Percentiles rank a stretch among this genome's conserved stretches.
Evolutionary conservation across 2,888 invertebrate genomes (phyloP).

Genomic region (Nebria salina): DNA sequence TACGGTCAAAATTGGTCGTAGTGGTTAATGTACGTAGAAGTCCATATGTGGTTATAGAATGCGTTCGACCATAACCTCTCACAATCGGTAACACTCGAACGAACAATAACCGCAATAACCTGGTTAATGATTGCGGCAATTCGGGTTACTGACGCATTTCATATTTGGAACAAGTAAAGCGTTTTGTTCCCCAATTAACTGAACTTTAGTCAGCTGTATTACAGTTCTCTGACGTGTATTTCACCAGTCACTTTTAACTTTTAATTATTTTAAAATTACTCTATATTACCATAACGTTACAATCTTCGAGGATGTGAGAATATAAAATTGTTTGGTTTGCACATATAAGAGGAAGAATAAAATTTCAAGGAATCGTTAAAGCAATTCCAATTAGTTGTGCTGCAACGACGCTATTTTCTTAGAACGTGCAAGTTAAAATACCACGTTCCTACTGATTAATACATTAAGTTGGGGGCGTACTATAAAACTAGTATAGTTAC

Average conservation of each 20-base stretch:
- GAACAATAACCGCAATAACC: constrained; percentile 29
- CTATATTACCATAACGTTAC: no score
- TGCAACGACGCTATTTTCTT: not conserved
- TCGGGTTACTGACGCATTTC: not conserved
- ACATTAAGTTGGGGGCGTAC: not conserved
- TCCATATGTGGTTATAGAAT: constrained; percentile 20
- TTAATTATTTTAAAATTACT: no score
- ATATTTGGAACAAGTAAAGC: no score
- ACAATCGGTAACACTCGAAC: constrained; percentile 3
- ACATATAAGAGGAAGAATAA: not conserved
- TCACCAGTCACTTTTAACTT: no score
- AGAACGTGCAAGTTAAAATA: not conserved
- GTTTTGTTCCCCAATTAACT: no score
- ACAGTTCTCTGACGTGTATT: no score
- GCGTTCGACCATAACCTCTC: constrained; percentile 25
- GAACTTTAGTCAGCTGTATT: no score
- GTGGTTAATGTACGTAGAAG: constrained; percentile 14
- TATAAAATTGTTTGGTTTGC: no score
- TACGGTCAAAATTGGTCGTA: constrained; percentile 27
- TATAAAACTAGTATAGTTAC: no score
- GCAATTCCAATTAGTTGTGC: not conserved
- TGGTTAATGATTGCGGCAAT: not conserved
- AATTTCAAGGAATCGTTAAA: not conserved
- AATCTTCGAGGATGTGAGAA: no score
- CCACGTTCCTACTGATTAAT: not conserved